A percentile compares a stretch with the other conserved stretches of the same genome.
Conservation (phyloP, 2,888 invertebrate species). For the Limnephilus lunatus region DNA sequence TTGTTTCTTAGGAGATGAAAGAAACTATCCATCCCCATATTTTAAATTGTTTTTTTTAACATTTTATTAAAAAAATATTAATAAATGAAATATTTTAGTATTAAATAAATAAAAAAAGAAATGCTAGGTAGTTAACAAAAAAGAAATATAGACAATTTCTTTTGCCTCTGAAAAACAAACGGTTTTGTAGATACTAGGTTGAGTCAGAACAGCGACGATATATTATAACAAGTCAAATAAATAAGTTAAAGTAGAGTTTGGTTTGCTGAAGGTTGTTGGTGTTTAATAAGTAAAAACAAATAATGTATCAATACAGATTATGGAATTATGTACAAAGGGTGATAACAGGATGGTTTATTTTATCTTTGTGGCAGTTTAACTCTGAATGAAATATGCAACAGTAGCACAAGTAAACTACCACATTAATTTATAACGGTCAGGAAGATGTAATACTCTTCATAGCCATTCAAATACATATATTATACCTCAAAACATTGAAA, state of each 20-base stretch:
- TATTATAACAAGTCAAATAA: too few species aligned
- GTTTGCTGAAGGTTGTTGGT: not conserved
- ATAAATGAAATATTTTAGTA: too few species aligned
- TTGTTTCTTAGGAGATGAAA: too few species aligned
- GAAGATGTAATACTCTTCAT: not conserved
- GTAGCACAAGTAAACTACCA: not conserved
- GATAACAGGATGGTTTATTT: not conserved
- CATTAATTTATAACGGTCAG: not conserved
- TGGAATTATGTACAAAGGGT: slow-evolving; percentile 2
- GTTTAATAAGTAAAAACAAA: not conserved
- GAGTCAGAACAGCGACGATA: too few species aligned
- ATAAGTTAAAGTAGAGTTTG: not conserved
- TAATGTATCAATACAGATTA: not conserved
- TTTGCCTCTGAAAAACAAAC: too few species aligned
- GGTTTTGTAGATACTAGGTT: too few species aligned
- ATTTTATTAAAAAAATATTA: too few species aligned
- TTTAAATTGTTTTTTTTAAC: too few species aligned
- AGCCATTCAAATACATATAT: not conserved
- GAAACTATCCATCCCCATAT: too few species aligned
- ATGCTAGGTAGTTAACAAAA: too few species aligned
- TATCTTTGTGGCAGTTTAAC: not conserved
- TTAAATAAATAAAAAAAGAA: too few species aligned
- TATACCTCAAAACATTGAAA: slow-evolving; percentile 34
- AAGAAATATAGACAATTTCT: too few species aligned
- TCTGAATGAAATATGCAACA: not conserved